These are phyloP conservation scores for Pseudococcus jackbeardsleyi DNA, from an alignment of 2,888 invertebrate genomes.

Conservation along the genomic window DNA sequence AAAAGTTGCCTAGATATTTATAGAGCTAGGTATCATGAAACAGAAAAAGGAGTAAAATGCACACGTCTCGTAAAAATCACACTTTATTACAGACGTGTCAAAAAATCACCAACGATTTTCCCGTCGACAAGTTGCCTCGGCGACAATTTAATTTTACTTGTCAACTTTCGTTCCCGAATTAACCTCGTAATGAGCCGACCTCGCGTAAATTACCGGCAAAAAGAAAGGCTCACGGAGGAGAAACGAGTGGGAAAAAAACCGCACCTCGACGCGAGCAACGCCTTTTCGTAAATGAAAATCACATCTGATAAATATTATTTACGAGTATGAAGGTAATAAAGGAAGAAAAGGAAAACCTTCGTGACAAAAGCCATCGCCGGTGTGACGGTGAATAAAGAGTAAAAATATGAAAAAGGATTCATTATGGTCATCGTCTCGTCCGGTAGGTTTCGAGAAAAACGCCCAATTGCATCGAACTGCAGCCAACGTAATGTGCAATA, in stretches of 20 bases:
- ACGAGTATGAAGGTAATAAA: slow-evolving; percentile 2
- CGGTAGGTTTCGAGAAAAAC: slow-evolving; percentile 1
- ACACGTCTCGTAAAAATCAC: slow-evolving; percentile 58
- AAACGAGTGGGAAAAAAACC: neutral
- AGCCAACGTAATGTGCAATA: neutral
- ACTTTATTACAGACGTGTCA: slow-evolving; percentile 54
- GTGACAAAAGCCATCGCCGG: neutral
- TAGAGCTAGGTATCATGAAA: neutral
- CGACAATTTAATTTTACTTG: neutral
- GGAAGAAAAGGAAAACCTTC: neutral
- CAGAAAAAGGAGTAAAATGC: neutral
- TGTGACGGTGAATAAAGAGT: neutral
- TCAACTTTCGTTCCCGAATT: slow-evolving; percentile 9
- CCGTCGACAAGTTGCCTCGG: slow-evolving; percentile 30
- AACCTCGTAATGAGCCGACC: slow-evolving; percentile 26
- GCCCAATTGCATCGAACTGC: slow-evolving; percentile 24
- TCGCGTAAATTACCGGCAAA: slow-evolving; percentile 21
- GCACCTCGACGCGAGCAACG: neutral
- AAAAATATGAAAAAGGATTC: neutral
- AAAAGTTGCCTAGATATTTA: neutral
- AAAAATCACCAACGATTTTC: slow-evolving; percentile 60
- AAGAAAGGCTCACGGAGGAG: neutral
- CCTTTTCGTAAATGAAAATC: slow-evolving; percentile 13
- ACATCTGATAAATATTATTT: neutral
- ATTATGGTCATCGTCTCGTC: slow-evolving; percentile 9